Evolutionary conservation across 2,888 invertebrate genomes (phyloP), one percentile per base, ranked within the genome.

Genomic region (Noctua fimbriata): DNA sequence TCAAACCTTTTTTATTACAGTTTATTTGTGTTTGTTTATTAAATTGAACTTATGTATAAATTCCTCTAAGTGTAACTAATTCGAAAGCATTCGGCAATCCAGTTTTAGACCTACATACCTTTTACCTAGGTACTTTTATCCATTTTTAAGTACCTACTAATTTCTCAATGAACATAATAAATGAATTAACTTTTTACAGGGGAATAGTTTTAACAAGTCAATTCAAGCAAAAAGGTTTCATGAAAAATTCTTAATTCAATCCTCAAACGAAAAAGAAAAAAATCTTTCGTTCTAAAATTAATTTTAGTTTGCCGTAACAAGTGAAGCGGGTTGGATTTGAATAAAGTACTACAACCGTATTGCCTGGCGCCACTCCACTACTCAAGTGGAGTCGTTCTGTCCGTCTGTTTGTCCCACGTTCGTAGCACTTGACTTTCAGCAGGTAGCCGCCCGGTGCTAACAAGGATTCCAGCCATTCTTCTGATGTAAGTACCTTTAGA

Each of bases 371-470:
- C 90, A 89, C 83, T 86, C 81, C 76, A 83, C 79, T 63, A n/a
- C 73, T 90, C 86, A 84, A 91, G 90, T 89, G 90, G 82, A 71
- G 55, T 71, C 76, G 77, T 76, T 81, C 80, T 82, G 80, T 79
- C 80, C 79, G 84, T 83, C 49, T 84, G 78, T 83, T 85, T 88
- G 89, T 90, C 88, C 86, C 88, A 83, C 74, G 84, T 79, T 80
- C 66, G 70, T 69, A 69, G 69, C 91, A 89, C 91, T 91, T 89
- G 90, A 91, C 86, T 87, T 83, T 76, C 73, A 84, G 83, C 88
- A 90, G 90, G 90, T 90, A 90, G 76, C 79, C 65, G 76, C n/a
- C 52, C 77, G 63, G 71, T 75, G 72, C 84, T 85, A 89, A 89
- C 88, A 88, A 90, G 87, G 70, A 81, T 66, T 63, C 63, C 73